phyloP scores from a whole-genome alignment of 2,797 vertebrate species.

The Enteromius radiatus region DNA sequence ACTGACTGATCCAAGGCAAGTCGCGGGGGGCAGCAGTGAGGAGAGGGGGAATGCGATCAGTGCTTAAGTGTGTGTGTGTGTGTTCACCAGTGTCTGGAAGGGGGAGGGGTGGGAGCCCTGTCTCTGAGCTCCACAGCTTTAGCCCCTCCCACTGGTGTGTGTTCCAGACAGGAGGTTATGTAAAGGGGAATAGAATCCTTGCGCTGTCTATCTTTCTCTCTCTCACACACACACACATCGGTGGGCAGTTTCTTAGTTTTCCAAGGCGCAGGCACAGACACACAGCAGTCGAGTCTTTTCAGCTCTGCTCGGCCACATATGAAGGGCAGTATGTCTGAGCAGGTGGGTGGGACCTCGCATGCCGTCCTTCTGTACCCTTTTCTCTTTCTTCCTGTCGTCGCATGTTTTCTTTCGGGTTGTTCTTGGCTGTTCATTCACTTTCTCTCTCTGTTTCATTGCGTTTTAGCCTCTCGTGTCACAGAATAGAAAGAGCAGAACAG shows the following conservation, averaged over 20 bases:
- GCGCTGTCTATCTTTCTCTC: constrained; percentile 49
- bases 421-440: neutral
- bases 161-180: constrained; percentile 73
- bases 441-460: neutral
- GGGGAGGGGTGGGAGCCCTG: constrained; percentile 45
- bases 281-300: constrained; percentile 38
- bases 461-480: constrained; percentile 56
- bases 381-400: constrained; percentile 51
- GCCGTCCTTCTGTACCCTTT: constrained; percentile 56
- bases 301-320: constrained; percentile 4
- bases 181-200: constrained; percentile 78
- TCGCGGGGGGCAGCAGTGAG: constrained; percentile 6
- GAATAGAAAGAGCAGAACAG: constrained; percentile 72
- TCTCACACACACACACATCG: constrained; percentile 33
- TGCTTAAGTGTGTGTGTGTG: constrained; percentile 42
- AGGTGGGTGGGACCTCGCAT: constrained; percentile 67
- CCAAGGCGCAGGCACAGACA: constrained; percentile 23
- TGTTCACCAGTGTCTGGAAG: constrained; percentile 47
- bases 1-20: constrained; percentile 10
- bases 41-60: neutral
- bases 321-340: constrained; percentile 47
- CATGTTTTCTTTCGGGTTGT: neutral
- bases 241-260: constrained; percentile 45
- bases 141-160: constrained; percentile 54
- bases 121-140: constrained; percentile 50